Evolutionary conservation across 2,797 vertebrate genomes (phyloP), one percentile per base, ranked within the genome.

Genomic region (Coreius guichenoti): DNA sequence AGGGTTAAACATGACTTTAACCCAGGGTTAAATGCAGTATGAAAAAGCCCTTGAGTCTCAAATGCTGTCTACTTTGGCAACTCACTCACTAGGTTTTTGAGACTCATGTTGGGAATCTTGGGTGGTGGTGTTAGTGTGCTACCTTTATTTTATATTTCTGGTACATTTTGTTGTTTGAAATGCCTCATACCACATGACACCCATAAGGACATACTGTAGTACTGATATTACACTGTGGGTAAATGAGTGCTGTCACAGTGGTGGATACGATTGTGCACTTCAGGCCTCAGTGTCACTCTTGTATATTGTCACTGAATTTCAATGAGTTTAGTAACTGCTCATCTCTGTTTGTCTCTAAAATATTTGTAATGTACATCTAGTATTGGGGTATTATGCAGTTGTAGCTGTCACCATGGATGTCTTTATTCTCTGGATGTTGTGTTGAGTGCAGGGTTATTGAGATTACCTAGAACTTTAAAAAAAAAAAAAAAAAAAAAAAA

Each of bases 251-350:
- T 36, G 26, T 74, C 80, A 51, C 39, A 21, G 45, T 36, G 26
- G 29, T 36, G 69, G 21, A 21, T 65, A 17, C 47, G 54, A 21
- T n/a, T 29, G 23, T 84, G 6, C 8, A 54, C 73, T 73, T 31
- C 65, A 58, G 86, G 67, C 73, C 68, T 74, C 78, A 17, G 47
- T 63, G 5, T 84, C 36, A 23, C n/a, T 77, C 58, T 8, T 86
- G 26, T 43, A 36, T 29, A 5, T 29, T 68, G 3, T n/a, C 12
- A 47, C 2, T 56, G 9, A 56, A 47, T 47, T 14, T 2, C 51
- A 47, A 23, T 17, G 1, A 17, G 1, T 36, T n/a, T 39, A 11
- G 13, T 33, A 8, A 31, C 29, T 31, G 61, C 14, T 58, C 2
- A 47, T 39, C 21, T 31, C 14, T 26, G 29, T n/a, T 67, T 67